Conservation (phyloP, 2,113 vertebrate genomes). For the Mesoclemmys tuberculata region DNA sequence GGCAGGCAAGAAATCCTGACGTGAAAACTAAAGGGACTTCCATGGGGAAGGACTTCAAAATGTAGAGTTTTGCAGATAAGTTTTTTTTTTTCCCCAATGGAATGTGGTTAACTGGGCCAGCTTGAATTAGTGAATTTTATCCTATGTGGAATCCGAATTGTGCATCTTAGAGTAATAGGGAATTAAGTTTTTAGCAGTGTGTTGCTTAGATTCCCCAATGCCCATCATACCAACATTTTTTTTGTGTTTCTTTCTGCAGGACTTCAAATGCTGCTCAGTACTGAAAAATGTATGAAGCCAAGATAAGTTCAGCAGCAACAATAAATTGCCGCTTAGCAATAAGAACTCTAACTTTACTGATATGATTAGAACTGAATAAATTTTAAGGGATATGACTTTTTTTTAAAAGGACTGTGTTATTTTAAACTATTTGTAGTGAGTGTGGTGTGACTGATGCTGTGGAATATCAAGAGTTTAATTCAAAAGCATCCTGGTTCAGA, state of each 20-base stretch:
- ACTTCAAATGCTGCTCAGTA: background rate
- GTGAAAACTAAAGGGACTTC: slow-evolving; percentile 20
- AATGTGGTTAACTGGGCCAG: background rate
- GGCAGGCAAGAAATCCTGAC: slow-evolving; percentile 63
- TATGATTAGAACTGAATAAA: fast-evolving
- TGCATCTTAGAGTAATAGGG: background rate
- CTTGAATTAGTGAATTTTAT: background rate
- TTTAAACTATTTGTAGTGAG: background rate
- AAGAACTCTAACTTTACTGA: background rate
- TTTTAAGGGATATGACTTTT: background rate
- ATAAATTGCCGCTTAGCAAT: no score
- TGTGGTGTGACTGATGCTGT: background rate
- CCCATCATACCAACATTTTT: fast-evolving
- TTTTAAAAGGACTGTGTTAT: background rate
- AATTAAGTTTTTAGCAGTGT: no score
- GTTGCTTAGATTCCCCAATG: background rate
- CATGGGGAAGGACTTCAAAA: fast-evolving
- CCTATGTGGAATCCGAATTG: background rate
- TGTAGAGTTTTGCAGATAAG: background rate
- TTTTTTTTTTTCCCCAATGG: background rate
- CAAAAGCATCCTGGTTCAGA: background rate
- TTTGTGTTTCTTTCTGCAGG: background rate
- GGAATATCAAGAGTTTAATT: background rate
- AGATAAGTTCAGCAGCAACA: background rate
- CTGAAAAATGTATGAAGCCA: background rate